phyloP scores from a whole-genome alignment of 2,797 vertebrate genomes.

The Microcaecilia unicolor region DNA sequence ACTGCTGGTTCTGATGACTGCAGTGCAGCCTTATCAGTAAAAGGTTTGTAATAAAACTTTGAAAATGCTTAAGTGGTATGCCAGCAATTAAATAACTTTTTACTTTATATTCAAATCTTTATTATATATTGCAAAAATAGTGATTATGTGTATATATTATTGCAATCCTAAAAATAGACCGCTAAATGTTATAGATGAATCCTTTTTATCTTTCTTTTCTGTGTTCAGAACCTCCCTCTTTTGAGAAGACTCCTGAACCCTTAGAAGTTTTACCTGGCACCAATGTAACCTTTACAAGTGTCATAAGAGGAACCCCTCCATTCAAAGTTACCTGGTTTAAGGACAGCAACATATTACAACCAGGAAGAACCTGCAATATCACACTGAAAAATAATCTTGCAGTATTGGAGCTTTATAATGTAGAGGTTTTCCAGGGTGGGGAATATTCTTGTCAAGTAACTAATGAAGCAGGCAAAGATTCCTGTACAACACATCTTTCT shows the following conservation, averaged over 20 bases:
- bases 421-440: constrained; percentile 74
- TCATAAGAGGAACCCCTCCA: constrained; percentile 80
- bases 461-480: constrained; percentile 88
- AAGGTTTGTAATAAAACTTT: constrained; percentile 71
- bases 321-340: constrained; percentile 86
- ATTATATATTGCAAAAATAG: background rate
- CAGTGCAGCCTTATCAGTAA: constrained; percentile 82
- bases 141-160: constrained; percentile 15
- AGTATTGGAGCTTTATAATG: constrained; percentile 75
- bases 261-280: constrained; percentile 81
- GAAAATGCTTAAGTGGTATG: no score
- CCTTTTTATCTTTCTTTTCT: constrained; percentile 7
- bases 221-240: constrained; percentile 80
- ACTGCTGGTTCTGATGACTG: constrained; percentile 83
- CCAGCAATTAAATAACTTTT: no score
- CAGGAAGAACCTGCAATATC: constrained; percentile 76
- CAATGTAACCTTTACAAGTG: constrained; percentile 67
- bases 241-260: constrained; percentile 75
- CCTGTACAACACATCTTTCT: constrained; percentile 79
- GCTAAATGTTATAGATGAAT: no score
- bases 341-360: constrained; percentile 78
- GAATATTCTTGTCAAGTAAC: constrained; percentile 85
- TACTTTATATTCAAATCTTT: no score
- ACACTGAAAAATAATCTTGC: constrained; percentile 72
- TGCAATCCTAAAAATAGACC: no score